Evolutionary conservation across 2,797 vertebrate species (phyloP).

Genomic region (Epinephelus awoara): DNA sequence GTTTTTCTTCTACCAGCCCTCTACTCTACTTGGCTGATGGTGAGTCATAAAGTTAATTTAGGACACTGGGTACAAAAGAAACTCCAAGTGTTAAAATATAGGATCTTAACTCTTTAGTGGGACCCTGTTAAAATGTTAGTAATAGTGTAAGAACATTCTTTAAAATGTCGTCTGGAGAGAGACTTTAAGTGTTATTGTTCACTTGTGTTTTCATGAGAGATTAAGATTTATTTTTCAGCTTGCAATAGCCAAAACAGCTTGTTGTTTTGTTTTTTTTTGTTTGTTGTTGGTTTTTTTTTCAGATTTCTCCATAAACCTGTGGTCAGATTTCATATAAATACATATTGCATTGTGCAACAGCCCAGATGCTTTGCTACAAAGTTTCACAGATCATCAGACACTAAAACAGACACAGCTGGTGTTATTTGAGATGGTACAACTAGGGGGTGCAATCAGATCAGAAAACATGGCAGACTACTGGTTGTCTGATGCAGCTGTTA

Average conservation of each 20-base stretch:
- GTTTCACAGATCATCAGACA: not conserved
- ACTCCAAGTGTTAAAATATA: too few species aligned
- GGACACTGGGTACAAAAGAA: too few species aligned
- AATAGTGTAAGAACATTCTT: too few species aligned
- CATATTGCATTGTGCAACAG: not conserved
- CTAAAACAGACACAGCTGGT: not conserved
- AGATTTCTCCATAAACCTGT: not conserved
- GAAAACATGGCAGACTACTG: not conserved
- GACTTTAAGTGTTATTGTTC: not conserved
- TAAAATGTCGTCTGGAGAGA: too few species aligned
- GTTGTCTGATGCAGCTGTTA: constrained; percentile 50
- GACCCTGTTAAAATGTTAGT: too few species aligned
- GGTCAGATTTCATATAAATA: not conserved
- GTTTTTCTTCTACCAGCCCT: too few species aligned
- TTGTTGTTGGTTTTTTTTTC: not conserved
- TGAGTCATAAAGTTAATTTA: too few species aligned
- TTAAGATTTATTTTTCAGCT: not conserved
- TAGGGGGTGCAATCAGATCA: constrained; percentile 68
- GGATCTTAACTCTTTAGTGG: too few species aligned
- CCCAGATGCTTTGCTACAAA: not conserved
- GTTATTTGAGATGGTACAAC: constrained; percentile 25
- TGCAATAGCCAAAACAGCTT: not conserved
- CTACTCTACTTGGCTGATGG: too few species aligned
- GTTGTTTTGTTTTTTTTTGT: not conserved
- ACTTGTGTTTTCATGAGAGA: not conserved